phyloP scores from a whole-genome alignment of 2,888 invertebrate species.

The Amiota minor region DNA sequence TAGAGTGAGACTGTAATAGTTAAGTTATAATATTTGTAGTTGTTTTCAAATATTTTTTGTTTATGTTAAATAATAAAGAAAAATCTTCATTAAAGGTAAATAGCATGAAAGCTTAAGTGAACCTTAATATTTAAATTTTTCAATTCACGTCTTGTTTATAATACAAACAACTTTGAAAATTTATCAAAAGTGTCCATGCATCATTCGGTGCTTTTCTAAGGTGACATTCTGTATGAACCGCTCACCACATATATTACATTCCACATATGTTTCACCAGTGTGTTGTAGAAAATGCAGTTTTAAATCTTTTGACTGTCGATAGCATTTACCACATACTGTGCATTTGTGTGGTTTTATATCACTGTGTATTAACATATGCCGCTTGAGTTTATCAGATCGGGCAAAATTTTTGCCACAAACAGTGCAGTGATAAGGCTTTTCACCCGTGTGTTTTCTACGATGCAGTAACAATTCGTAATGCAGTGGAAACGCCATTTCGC shows the following conservation, averaged over 20 bases:
- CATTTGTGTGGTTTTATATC: slow-evolving; percentile 77
- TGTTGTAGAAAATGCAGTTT: slow-evolving; percentile 80
- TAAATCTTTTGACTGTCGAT: slow-evolving; percentile 82
- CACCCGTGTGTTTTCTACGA: slow-evolving; percentile 78
- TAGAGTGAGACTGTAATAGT: too few relatives aligned
- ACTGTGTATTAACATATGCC: slow-evolving; percentile 76
- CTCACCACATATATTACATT: slow-evolving; percentile 65
- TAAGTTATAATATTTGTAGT: too few relatives aligned
- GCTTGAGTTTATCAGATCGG: slow-evolving; percentile 75
- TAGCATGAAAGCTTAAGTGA: too few relatives aligned
- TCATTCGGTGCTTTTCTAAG: slow-evolving; percentile 79
- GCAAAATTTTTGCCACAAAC: slow-evolving; percentile 75
- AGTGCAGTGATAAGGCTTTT: slow-evolving; percentile 75
- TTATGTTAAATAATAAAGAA: too few relatives aligned
- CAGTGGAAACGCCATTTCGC: slow-evolving; percentile 78
- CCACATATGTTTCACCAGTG: slow-evolving; percentile 75
- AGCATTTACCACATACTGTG: slow-evolving; percentile 74
- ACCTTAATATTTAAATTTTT: too few relatives aligned
- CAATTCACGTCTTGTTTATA: too few relatives aligned
- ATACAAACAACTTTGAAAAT: too few relatives aligned
- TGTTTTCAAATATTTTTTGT: too few relatives aligned
- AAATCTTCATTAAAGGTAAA: too few relatives aligned
- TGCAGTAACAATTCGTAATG: slow-evolving; percentile 78
- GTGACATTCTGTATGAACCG: slow-evolving; percentile 78
- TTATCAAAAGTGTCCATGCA: slow-evolving; percentile 66